A percentile compares a stretch with the other conserved stretches of the same genome.
Evolutionary conservation across 1,140 invertebrate genomes (phyloP).

Genomic region (Marisa cornuarietis): DNA sequence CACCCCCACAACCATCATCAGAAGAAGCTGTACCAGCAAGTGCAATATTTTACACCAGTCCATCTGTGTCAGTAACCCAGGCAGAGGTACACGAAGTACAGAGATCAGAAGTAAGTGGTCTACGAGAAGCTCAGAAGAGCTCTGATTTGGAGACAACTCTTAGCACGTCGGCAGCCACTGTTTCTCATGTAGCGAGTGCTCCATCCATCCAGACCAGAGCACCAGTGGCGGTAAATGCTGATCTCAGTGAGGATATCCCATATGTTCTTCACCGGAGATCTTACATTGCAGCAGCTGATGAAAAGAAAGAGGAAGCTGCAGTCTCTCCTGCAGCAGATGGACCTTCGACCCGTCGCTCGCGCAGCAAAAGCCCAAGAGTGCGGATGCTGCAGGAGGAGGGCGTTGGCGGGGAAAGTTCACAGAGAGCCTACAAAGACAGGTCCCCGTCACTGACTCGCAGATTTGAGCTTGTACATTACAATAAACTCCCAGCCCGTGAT

Average conservation of each 20-base stretch:
- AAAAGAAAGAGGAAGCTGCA: conserved; percentile 44
- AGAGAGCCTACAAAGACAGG: conserved; percentile 34
- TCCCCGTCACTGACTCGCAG: conserved; percentile 52
- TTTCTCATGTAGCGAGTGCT: too few relatives aligned
- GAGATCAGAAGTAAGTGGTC: too few relatives aligned
- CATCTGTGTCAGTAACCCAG: conserved; percentile 7
- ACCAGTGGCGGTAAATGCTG: conserved; percentile 31
- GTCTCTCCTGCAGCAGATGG: conserved; percentile 28
- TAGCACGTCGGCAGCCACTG: background rate
- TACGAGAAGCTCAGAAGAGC: too few relatives aligned
- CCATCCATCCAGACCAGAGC: too few relatives aligned
- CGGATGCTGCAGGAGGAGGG: background rate
- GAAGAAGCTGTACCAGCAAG: background rate
- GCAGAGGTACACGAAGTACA: background rate
- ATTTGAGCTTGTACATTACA: conserved; percentile 63
- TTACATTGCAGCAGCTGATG: conserved; percentile 40
- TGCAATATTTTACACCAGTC: background rate
- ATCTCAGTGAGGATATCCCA: conserved; percentile 66
- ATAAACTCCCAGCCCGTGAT: conserved; percentile 64
- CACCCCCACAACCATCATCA: background rate
- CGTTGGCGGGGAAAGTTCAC: background rate
- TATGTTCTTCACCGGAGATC: conserved; percentile 64
- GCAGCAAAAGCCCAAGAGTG: conserved; percentile 14
- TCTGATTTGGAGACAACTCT: background rate
- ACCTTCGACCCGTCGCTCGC: conserved; percentile 7